A percentile compares a stretch with the other conserved stretches of the same genome.
phyloP scores from a whole-genome alignment of 2,888 invertebrate species.

The Aleiodes testaceus region DNA sequence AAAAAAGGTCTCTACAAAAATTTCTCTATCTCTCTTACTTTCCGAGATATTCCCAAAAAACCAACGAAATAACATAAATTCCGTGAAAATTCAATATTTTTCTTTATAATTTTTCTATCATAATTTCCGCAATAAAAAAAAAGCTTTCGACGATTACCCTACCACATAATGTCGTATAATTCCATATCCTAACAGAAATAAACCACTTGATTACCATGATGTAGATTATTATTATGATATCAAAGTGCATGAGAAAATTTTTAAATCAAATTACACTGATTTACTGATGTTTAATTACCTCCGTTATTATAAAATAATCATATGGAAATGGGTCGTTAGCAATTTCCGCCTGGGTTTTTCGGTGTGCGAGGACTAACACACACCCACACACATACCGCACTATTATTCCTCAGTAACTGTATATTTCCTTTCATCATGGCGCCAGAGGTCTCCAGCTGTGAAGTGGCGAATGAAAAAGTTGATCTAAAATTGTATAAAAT shows the following conservation, averaged over 20 bases:
- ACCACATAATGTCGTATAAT: neutral
- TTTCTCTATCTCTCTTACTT: no score
- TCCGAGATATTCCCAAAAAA: no score
- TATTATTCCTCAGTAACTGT: constrained; percentile 15
- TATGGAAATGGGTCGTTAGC: constrained; percentile 52
- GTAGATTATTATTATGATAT: constrained; percentile 8
- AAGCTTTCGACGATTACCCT: no score
- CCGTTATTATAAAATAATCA: constrained; percentile 53
- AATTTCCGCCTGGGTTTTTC: constrained; percentile 40
- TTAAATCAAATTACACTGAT: constrained; percentile 38
- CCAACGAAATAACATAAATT: no score
- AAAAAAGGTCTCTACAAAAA: no score
- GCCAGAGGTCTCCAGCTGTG: no score
- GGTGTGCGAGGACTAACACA: constrained; percentile 17
- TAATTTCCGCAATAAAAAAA: no score
- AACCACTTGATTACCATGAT: neutral
- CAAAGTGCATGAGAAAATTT: constrained; percentile 1
- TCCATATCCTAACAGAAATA: no score
- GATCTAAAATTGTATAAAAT: no score
- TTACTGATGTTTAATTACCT: constrained; percentile 53
- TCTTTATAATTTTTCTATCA: no score
- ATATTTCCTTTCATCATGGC: neutral
- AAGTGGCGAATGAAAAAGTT: no score
- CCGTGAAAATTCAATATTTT: no score
- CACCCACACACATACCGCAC: neutral